Percentiles rank a stretch among this genome's conserved stretches.
Conservation (phyloP, 2,888 invertebrate species). For the Drosophila hawaiiensis region DNA sequence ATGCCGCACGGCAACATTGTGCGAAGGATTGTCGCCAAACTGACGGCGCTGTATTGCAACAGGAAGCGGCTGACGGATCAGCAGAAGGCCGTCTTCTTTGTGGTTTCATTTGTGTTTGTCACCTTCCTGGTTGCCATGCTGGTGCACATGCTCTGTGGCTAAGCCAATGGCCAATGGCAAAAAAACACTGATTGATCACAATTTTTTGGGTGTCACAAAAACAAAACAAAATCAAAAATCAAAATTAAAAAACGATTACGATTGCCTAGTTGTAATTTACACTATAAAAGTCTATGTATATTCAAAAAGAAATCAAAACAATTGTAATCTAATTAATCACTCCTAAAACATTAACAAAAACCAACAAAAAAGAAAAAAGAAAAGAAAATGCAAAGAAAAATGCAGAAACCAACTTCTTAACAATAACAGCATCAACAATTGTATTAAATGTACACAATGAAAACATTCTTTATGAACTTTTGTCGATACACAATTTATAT, state of each 20-base stretch:
- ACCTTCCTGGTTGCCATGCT: conserved; percentile 84
- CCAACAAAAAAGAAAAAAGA: background rate
- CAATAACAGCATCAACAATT: conserved; percentile 34
- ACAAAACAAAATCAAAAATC: conserved; percentile 9
- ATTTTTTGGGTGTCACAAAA: conserved; percentile 48
- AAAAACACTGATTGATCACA: conserved; percentile 14
- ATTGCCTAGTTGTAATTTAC: conserved; percentile 59
- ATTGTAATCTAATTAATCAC: conserved; percentile 61
- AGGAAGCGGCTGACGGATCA: conserved; percentile 84
- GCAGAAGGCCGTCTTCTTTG: conserved; percentile 84
- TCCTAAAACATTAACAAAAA: conserved; percentile 47
- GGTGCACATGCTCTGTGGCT: conserved; percentile 81
- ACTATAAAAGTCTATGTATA: conserved; percentile 47
- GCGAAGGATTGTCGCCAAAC: conserved; percentile 85
- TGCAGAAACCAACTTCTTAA: background rate
- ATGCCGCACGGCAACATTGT: conserved; percentile 81
- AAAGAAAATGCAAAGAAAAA: too few species aligned
- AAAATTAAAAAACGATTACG: conserved; percentile 31
- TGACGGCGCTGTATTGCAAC: conserved; percentile 82
- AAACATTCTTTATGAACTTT: conserved; percentile 35
- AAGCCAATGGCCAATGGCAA: background rate
- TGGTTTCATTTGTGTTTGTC: conserved; percentile 84
- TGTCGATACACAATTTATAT: conserved; percentile 25
- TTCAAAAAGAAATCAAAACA: conserved; percentile 33
- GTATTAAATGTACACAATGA: conserved; percentile 66